Evolutionary conservation across 2,888 invertebrate genomes (phyloP).

Genomic region (Bellardia bayeri): DNA sequence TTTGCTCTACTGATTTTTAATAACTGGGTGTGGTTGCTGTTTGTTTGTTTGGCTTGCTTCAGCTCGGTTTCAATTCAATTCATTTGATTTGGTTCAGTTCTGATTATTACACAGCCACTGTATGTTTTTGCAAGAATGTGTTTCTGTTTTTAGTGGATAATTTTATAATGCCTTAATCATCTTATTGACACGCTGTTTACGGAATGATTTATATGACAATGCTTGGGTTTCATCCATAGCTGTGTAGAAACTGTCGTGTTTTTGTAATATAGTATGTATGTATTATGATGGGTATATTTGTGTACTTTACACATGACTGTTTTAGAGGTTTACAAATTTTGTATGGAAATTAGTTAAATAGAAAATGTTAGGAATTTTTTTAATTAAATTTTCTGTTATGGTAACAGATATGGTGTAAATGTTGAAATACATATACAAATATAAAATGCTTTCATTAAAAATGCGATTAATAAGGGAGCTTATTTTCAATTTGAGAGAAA

Average conservation of each 20-base stretch:
- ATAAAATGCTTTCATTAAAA: too few species aligned
- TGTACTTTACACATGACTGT: conserved; percentile 10
- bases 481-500: too few species aligned
- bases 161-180: conserved; percentile 73
- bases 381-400: conserved; percentile 25
- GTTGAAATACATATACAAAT: background rate
- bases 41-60: conserved; percentile 6
- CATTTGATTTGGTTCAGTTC: conserved; percentile 43
- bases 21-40: conserved; percentile 68
- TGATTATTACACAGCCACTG: conserved; percentile 6
- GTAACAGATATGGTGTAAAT: background rate
- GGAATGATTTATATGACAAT: conserved; percentile 62
- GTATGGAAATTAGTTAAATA: conserved; percentile 44
- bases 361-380: conserved; percentile 22
- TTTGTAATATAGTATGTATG: background rate
- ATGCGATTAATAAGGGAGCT: too few species aligned
- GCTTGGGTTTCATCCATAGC: conserved; percentile 12
- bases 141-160: conserved; percentile 64
- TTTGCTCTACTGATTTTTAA: conserved; percentile 62
- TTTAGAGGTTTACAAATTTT: conserved; percentile 16
- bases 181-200: conserved; percentile 70
- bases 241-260: background rate
- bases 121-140: background rate
- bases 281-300: conserved; percentile 11
- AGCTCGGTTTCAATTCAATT: conserved; percentile 47